phyloP scores from a whole-genome alignment of 92 coral and sea anemone species.

The Epizoanthus fatuus region DNA sequence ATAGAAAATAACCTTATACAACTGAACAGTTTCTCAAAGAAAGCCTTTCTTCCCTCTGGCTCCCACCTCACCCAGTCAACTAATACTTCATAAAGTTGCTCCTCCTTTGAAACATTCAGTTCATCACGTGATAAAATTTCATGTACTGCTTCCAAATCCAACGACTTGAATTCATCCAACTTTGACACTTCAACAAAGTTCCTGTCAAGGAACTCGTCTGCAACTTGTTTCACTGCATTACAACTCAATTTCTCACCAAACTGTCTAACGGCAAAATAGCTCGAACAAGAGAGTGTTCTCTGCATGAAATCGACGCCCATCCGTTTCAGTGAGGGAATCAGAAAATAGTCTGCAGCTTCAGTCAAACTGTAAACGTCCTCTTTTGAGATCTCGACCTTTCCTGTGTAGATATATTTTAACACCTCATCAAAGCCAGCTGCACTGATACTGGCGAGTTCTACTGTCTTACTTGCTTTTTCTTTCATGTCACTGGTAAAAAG shows the following conservation, averaged over 20 bases:
- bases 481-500: conserved; percentile 80
- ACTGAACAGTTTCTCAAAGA: conserved; percentile 74
- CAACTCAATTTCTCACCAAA: conserved; percentile 89
- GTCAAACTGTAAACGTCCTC: conserved; percentile 85
- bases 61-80: conserved; percentile 81
- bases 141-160: conserved; percentile 65
- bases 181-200: conserved; percentile 85
- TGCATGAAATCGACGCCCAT: conserved; percentile 81
- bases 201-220: conserved; percentile 76
- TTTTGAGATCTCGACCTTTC: conserved; percentile 70
- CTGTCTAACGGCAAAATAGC: conserved; percentile 65
- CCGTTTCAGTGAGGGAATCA: conserved; percentile 74
- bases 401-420: conserved; percentile 78
- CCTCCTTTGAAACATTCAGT: conserved; percentile 77
- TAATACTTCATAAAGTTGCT: conserved; percentile 82
- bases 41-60: conserved; percentile 65
- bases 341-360: conserved; percentile 79
- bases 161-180: conserved; percentile 72
- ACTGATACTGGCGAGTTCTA: conserved; percentile 50
- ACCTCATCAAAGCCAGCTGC: conserved; percentile 63
- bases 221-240: conserved; percentile 68
- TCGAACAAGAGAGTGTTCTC: conserved; percentile 75
- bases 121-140: conserved; percentile 85
- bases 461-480: conserved; percentile 65
- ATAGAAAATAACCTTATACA: conserved; percentile 82